phyloP scores from a whole-genome alignment of 2,888 invertebrate species.

The Ceramica pisi region DNA sequence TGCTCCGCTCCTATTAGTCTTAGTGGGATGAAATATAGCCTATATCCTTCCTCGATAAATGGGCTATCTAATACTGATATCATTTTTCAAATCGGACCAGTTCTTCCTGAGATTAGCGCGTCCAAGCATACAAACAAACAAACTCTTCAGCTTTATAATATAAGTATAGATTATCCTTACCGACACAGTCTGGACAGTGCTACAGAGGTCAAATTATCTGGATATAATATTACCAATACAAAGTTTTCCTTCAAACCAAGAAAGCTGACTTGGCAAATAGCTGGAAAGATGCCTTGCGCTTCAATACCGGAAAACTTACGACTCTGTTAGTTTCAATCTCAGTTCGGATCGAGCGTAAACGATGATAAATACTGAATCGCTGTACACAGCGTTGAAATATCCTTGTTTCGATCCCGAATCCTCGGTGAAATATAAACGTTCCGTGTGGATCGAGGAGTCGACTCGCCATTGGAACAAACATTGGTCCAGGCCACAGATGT shows the following conservation, averaged over 20 bases:
- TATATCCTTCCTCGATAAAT: too few relatives aligned
- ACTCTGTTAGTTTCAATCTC: slow-evolving; percentile 22
- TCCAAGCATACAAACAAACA: too few relatives aligned
- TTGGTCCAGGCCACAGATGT: slow-evolving; percentile 24
- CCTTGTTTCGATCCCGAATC: slow-evolving; percentile 16
- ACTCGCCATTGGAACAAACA: slow-evolving; percentile 28
- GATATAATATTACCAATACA: background rate
- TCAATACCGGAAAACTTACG: slow-evolving; percentile 4
- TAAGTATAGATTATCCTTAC: too few relatives aligned
- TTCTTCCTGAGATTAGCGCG: too few relatives aligned
- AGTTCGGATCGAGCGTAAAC: slow-evolving; percentile 29
- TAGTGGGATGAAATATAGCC: too few relatives aligned
- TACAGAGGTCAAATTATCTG: too few relatives aligned
- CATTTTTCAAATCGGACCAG: too few relatives aligned
- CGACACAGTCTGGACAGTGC: too few relatives aligned
- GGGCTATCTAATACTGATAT: too few relatives aligned
- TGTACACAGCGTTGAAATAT: slow-evolving; percentile 21
- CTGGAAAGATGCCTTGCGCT: background rate
- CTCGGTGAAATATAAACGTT: slow-evolving; percentile 36
- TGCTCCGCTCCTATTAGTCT: too few relatives aligned
- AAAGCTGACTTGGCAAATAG: background rate
- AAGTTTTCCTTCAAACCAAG: background rate
- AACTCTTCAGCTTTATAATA: too few relatives aligned
- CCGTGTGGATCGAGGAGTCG: slow-evolving; percentile 6
- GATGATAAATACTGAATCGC: slow-evolving; percentile 23